Evolutionary conservation across 2,113 vertebrate species (phyloP).

Genomic region (Spheniscus mendiculus): DNA sequence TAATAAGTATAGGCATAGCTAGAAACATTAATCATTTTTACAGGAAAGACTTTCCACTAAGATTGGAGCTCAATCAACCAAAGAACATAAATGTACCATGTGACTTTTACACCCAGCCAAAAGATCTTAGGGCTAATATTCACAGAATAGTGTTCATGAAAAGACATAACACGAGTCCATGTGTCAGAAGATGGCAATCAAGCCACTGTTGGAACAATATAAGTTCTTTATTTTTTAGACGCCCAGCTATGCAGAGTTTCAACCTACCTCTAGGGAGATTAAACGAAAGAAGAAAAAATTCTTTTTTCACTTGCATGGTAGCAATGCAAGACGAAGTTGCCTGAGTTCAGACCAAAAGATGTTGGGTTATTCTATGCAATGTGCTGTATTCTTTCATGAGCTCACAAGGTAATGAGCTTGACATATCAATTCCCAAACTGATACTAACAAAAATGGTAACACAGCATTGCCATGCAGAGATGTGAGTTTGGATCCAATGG

Average conservation of each 20-base stretch:
- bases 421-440: neutral
- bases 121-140: neutral
- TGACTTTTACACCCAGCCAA: neutral
- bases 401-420: neutral
- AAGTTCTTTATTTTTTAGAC: neutral
- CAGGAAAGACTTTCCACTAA: neutral
- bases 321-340: neutral
- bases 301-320: neutral
- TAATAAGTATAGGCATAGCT: neutral
- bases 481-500: neutral
- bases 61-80: neutral
- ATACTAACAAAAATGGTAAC: neutral
- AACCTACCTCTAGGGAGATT: neutral
- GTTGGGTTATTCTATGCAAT: neutral
- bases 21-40: neutral
- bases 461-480: neutral
- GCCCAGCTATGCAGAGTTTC: neutral
- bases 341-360: neutral
- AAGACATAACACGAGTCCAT: neutral
- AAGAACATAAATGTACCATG: neutral
- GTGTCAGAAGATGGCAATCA: neutral
- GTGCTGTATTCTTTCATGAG: neutral
- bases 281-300: neutral
- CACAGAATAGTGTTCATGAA: neutral
- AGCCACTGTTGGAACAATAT: neutral